A percentile compares a stretch with the other conserved stretches of the same genome.
Conservation (phyloP, 2,113 vertebrate genomes). For the Oryzias melastigma region DNA sequence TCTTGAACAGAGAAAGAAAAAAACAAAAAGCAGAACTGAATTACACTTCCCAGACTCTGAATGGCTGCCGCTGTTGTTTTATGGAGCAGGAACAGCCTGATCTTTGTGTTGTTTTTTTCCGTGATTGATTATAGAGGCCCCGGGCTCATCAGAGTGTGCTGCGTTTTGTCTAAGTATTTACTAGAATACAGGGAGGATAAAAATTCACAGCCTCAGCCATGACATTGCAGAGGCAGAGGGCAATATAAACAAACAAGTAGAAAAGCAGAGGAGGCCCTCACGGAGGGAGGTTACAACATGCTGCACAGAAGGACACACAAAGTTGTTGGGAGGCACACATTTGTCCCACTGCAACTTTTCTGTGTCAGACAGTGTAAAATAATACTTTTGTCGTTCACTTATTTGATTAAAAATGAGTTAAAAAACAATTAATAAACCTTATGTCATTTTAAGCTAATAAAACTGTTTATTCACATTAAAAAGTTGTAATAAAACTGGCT, state of each 20-base stretch:
- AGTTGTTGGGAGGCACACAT: background rate
- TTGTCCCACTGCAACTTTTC: background rate
- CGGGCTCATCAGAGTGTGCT: conserved; percentile 53
- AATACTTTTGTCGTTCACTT: background rate
- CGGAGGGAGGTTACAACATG: conserved; percentile 15
- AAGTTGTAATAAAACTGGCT: too few species aligned
- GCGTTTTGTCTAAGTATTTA: conserved; percentile 72
- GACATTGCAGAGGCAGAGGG: conserved; percentile 35
- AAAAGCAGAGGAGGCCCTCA: conserved; percentile 34
- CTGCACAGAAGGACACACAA: background rate
- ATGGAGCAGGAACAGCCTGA: conserved; percentile 68
- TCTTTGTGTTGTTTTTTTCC: conserved; percentile 66
- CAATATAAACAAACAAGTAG: conserved; percentile 28
- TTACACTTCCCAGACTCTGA: conserved; percentile 52
- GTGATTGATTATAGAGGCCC: conserved; percentile 75
- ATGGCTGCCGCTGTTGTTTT: conserved; percentile 69
- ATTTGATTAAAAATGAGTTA: background rate
- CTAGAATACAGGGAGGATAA: conserved; percentile 71
- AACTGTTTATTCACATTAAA: too few species aligned
- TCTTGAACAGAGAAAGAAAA: conserved; percentile 19
- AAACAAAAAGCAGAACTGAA: conserved; percentile 42
- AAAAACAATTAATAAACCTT: background rate
- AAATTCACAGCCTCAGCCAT: conserved; percentile 62
- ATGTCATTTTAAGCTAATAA: too few species aligned
- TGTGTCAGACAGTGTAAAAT: background rate